phyloP scores from a whole-genome alignment of 2,888 invertebrate genomes.

The Pyrgus malvae region DNA sequence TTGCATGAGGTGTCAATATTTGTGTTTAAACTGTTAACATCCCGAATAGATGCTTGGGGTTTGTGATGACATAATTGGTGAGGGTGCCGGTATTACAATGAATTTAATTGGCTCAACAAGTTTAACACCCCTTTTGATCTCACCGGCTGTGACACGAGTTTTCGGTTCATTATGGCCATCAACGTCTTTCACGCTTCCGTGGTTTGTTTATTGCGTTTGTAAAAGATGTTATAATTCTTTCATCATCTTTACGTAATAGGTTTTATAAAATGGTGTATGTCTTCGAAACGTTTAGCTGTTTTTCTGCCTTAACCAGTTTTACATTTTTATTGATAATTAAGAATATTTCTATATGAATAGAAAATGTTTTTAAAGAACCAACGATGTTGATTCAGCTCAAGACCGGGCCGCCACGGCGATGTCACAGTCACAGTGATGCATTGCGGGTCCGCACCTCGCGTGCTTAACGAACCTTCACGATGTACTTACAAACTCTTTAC shows the following conservation, averaged over 20 bases:
- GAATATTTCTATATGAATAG: not conserved
- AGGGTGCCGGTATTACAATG: conserved; percentile 65
- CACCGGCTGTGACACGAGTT: conserved; percentile 49
- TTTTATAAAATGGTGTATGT: not conserved
- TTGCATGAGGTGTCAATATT: conserved; percentile 36
- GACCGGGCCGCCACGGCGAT: conserved; percentile 32
- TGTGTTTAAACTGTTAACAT: conserved; percentile 49
- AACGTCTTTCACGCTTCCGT: conserved; percentile 28
- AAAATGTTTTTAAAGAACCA: not conserved
- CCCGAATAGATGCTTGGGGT: conserved; percentile 57
- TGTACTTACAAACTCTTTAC: conserved; percentile 30
- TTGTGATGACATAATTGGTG: conserved; percentile 69
- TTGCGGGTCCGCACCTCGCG: conserved; percentile 59
- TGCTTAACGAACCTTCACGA: conserved; percentile 47
- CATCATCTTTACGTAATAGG: conserved; percentile 8
- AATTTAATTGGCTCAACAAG: conserved; percentile 74
- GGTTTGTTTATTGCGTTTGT: conserved; percentile 31
- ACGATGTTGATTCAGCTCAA: conserved; percentile 27
- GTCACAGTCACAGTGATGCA: conserved; percentile 61
- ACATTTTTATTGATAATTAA: too few species aligned
- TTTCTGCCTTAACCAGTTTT: not conserved
- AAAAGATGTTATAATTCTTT: conserved; percentile 22
- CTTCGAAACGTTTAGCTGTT: not conserved
- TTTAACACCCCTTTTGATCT: conserved; percentile 56
- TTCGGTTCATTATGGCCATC: conserved; percentile 45